phyloP scores from a whole-genome alignment of 35 echinoderm and acorn worm species.

The Lytechinus variegatus region DNA sequence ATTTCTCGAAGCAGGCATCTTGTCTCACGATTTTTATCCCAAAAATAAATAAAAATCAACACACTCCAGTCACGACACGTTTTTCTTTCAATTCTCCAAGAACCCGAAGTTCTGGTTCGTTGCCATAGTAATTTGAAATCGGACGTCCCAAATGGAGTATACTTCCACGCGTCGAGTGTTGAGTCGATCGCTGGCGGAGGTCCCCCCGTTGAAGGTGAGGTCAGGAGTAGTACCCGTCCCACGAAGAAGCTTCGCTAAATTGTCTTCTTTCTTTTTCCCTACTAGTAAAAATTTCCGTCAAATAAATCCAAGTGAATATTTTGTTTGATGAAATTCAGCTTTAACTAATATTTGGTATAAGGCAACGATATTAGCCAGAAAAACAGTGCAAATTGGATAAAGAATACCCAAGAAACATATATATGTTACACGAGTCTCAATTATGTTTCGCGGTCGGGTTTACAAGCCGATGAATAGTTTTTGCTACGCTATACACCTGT shows the following conservation, averaged over 20 bases:
- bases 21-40: not conserved
- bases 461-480: slow-evolving; percentile 8
- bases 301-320: not conserved
- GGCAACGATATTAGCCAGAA: not conserved
- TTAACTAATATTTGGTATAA: not conserved
- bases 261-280: not conserved
- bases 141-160: not conserved
- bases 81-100: not conserved
- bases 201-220: not conserved
- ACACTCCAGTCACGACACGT: not conserved
- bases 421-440: not conserved
- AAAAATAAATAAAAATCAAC: not conserved
- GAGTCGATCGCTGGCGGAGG: not conserved
- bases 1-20: slow-evolving; percentile 25
- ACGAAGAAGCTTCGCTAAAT: not conserved
- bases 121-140: not conserved
- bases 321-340: not conserved
- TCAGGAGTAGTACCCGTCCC: not conserved
- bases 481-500: slow-evolving; percentile 27
- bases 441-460: not conserved
- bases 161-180: not conserved
- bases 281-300: not conserved
- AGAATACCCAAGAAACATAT: not conserved
- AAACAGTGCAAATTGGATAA: not conserved
- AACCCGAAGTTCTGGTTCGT: not conserved